A percentile compares a stretch with the other conserved stretches of the same genome.
phyloP scores from a whole-genome alignment of 1,140 invertebrate species.

The Drosophila elegans region DNA sequence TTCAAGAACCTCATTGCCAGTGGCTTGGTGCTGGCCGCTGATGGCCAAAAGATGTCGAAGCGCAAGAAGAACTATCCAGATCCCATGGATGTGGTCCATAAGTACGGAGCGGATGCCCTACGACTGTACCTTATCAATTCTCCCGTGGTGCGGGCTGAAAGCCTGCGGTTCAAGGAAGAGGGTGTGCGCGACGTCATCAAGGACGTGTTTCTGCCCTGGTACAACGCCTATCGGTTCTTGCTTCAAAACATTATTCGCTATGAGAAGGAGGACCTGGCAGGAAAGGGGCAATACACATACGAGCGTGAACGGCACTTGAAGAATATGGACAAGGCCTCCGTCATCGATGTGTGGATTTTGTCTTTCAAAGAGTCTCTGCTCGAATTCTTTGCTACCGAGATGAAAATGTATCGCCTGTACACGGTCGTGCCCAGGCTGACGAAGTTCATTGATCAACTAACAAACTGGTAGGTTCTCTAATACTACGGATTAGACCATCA shows the following conservation, averaged over 20 bases:
- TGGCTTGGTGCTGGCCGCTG: constrained; percentile 96
- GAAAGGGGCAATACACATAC: constrained; percentile 86
- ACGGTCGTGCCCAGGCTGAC: constrained; percentile 97
- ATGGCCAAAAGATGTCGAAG: constrained; percentile 99
- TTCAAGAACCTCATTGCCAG: constrained; percentile 99
- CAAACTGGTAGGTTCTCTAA: constrained; percentile 91
- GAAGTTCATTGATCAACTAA: constrained; percentile 98
- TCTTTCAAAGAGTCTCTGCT: constrained; percentile 98
- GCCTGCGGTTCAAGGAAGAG: constrained; percentile 98
- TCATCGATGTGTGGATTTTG: constrained; percentile 99
- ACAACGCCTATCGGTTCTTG: constrained; percentile 98
- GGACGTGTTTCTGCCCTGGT: constrained; percentile 99
- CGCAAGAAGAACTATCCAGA: constrained; percentile 99
- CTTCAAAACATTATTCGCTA: constrained; percentile 96
- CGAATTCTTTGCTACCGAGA: constrained; percentile 95
- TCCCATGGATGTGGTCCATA: constrained; percentile 95
- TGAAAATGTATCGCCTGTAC: constrained; percentile 97
- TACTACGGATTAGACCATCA: not conserved
- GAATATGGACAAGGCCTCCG: constrained; percentile 87
- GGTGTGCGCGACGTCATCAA: constrained; percentile 98
- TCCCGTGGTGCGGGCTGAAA: constrained; percentile 98
- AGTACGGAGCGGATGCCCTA: constrained; percentile 98
- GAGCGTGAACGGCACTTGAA: constrained; percentile 86
- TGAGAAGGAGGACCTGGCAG: constrained; percentile 88
- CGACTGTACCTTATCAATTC: constrained; percentile 99